Percentiles rank a stretch among this genome's conserved stretches.
These are phyloP conservation scores for Valencia hispanica DNA, from an alignment of 2,797 vertebrate species.

Conservation along the genomic window DNA sequence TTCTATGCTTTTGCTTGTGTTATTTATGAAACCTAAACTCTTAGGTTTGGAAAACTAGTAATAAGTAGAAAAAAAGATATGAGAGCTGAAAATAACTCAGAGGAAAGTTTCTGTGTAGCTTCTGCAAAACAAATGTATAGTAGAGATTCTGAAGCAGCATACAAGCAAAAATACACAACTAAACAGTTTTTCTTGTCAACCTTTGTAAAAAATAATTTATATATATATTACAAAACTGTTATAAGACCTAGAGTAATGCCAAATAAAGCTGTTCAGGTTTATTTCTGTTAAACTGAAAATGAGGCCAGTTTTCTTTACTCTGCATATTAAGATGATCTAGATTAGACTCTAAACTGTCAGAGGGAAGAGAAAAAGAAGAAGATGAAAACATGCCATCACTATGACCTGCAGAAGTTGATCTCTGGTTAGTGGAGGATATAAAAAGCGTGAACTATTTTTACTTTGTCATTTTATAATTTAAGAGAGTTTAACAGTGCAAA, in stretches of 20 bases:
- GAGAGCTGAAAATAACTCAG: conserved; percentile 7
- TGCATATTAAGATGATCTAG: conserved; percentile 10
- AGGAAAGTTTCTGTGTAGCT: background rate
- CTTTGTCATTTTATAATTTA: background rate
- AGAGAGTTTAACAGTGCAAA: background rate
- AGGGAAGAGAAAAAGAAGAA: background rate
- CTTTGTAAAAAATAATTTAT: no score
- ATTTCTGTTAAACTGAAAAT: conserved; percentile 1
- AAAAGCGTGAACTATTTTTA: background rate
- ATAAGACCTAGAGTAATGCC: background rate
- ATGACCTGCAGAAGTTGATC: background rate
- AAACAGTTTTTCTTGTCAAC: background rate
- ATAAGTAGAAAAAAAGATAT: background rate
- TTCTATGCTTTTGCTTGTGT: background rate
- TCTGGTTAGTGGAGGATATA: background rate
- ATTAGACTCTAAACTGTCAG: conserved; percentile 5
- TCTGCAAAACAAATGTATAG: background rate
- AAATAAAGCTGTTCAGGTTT: background rate
- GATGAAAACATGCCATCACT: background rate
- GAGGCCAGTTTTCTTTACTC: background rate
- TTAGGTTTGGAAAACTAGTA: background rate
- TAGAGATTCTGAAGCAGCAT: background rate
- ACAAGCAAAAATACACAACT: conserved; percentile 3
- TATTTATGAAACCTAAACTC: background rate
- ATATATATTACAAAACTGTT: background rate